Percentiles rank a stretch among this genome's conserved stretches.
Conservation (phyloP, 2,113 vertebrate species). For the Willisornis vidua region DNA sequence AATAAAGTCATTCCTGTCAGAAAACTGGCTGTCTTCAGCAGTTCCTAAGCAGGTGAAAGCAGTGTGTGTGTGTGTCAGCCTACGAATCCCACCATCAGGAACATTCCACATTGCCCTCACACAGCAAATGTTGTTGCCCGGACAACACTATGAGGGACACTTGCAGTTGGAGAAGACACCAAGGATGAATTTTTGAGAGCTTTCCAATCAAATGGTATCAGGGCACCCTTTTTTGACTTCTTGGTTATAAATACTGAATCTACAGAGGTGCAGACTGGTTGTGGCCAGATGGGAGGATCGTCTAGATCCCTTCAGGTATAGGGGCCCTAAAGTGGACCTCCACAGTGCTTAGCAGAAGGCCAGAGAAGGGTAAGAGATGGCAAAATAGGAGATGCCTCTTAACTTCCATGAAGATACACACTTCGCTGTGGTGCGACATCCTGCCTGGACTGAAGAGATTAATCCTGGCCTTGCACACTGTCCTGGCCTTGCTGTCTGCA, state of each 20-base stretch:
- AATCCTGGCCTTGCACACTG: not conserved
- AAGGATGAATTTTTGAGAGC: not conserved
- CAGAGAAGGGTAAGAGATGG: not conserved
- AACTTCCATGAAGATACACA: not conserved
- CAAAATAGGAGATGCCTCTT: not conserved
- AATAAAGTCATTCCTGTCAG: not conserved
- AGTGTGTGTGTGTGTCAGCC: not conserved
- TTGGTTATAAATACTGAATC: not conserved
- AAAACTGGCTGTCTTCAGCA: not conserved
- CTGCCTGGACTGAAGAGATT: not conserved
- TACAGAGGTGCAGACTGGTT: not conserved
- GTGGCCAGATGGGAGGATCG: not conserved
- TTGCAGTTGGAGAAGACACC: too few species aligned
- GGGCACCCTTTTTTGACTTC: not conserved
- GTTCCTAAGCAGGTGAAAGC: not conserved
- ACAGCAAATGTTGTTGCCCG: not conserved
- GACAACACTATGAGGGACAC: not conserved
- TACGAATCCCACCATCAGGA: not conserved
- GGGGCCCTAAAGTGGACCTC: not conserved
- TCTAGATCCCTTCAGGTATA: not conserved
- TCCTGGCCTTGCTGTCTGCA: not conserved
- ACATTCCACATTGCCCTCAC: not conserved
- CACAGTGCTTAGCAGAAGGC: not conserved
- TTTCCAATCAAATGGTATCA: not conserved
- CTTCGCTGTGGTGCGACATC: fast-evolving